Evolutionary conservation across 2,888 invertebrate genomes (phyloP).

Genomic region (Ametastegia equiseti): DNA sequence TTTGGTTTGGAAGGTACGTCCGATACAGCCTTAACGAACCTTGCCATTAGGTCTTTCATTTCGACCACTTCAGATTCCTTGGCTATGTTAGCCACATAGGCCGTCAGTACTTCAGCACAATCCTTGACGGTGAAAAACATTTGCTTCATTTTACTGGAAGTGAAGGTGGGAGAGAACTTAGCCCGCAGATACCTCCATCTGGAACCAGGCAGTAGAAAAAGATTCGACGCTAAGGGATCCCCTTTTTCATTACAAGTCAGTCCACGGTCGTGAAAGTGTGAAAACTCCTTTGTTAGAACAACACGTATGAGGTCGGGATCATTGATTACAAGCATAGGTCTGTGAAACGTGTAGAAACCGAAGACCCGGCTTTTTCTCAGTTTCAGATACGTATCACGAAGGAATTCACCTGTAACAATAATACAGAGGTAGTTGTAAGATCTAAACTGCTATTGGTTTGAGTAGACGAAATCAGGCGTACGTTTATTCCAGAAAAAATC

Average conservation of each 20-base stretch:
- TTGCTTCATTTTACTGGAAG: slow-evolving; percentile 82
- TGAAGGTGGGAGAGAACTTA: slow-evolving; percentile 83
- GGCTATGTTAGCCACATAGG: slow-evolving; percentile 73
- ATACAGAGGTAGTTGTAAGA: neutral
- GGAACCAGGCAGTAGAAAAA: slow-evolving; percentile 79
- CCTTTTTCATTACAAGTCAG: slow-evolving; percentile 80
- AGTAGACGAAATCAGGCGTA: too few species aligned
- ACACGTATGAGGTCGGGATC: slow-evolving; percentile 24
- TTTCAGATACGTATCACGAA: slow-evolving; percentile 57
- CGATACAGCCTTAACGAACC: too few species aligned
- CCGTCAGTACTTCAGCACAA: slow-evolving; percentile 78
- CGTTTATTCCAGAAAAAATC: too few species aligned
- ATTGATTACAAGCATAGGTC: slow-evolving; percentile 22
- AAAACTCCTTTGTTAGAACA: slow-evolving; percentile 81
- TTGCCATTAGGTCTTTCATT: slow-evolving; percentile 27
- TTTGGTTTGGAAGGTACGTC: too few species aligned
- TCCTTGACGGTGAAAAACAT: slow-evolving; percentile 81
- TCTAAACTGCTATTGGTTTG: neutral
- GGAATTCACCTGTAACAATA: slow-evolving; percentile 60
- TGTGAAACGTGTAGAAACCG: slow-evolving; percentile 24
- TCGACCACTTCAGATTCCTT: slow-evolving; percentile 17
- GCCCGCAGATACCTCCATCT: slow-evolving; percentile 82
- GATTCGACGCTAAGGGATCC: slow-evolving; percentile 80
- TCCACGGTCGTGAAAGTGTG: slow-evolving; percentile 83
- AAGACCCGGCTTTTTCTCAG: slow-evolving; percentile 59